A percentile compares a stretch with the other conserved stretches of the same genome.
Evolutionary conservation across 2,888 invertebrate species (phyloP).

Genomic region (Hermaeophaga mercurialis): DNA sequence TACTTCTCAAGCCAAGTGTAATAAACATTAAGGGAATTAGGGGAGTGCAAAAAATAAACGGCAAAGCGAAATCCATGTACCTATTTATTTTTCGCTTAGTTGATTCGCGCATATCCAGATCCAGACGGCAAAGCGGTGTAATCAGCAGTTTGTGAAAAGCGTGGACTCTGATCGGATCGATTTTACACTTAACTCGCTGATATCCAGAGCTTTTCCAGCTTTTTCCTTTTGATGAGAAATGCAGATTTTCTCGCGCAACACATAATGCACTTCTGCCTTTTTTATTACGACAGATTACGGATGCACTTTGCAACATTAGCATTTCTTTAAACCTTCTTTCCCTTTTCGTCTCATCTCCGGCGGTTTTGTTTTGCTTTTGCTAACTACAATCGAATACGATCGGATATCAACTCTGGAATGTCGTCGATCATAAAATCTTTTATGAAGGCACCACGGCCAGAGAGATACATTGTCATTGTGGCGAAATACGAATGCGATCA

Average conservation of each 20-base stretch:
- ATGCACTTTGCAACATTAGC: constrained; percentile 34
- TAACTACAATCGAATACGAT: no score
- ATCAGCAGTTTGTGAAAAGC: constrained; percentile 48
- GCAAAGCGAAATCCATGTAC: constrained; percentile 32
- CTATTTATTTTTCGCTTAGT: constrained; percentile 39
- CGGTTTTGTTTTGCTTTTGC: no score
- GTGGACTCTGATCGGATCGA: constrained; percentile 35
- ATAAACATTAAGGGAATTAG: constrained; percentile 37
- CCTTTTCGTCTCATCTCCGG: no score
- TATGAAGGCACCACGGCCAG: neutral
- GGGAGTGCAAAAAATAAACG: constrained; percentile 28
- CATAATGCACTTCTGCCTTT: constrained; percentile 34
- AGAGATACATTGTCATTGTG: no score
- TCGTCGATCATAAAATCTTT: neutral
- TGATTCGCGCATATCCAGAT: constrained; percentile 37
- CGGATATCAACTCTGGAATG: neutral
- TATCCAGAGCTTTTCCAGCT: constrained; percentile 46
- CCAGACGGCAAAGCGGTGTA: constrained; percentile 40
- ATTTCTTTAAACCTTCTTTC: constrained; percentile 27
- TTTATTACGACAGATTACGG: constrained; percentile 32
- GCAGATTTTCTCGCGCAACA: constrained; percentile 40
- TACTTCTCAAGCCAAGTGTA: constrained; percentile 26
- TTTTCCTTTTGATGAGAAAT: constrained; percentile 45
- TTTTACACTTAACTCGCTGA: constrained; percentile 47
- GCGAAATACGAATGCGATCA: no score